Evolutionary conservation across 1,140 invertebrate species (phyloP).

Genomic region (Acromyrmex charruanus): DNA sequence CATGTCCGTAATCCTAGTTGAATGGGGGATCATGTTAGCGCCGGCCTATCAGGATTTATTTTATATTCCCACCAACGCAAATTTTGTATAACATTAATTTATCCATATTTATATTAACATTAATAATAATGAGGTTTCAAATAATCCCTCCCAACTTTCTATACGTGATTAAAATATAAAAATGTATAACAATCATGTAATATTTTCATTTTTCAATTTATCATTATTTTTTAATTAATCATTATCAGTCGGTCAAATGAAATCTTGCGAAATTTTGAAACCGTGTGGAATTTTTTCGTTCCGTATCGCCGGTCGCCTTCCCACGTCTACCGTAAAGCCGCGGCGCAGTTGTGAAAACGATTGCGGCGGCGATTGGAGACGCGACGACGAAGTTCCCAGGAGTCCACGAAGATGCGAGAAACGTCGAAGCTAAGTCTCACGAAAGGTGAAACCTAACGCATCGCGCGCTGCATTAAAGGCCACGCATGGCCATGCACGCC

Average conservation of each 20-base stretch:
- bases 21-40: constrained; percentile 12
- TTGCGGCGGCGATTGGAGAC: constrained; percentile 55
- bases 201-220: background rate
- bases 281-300: constrained; percentile 20
- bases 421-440: constrained; percentile 59
- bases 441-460: constrained; percentile 65
- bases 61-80: background rate
- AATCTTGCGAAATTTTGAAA: background rate
- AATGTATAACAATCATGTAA: background rate
- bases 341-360: constrained; percentile 52
- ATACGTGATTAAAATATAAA: background rate
- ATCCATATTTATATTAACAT: background rate
- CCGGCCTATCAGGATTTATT: background rate
- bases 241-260: background rate
- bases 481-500: constrained; percentile 45
- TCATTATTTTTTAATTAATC: background rate
- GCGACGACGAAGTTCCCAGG: constrained; percentile 59
- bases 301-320: constrained; percentile 42
- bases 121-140: background rate
- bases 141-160: background rate
- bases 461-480: constrained; percentile 44
- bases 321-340: constrained; percentile 38
- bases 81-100: background rate
- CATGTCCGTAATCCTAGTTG: background rate
- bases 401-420: constrained; percentile 35